Conservation (phyloP, 1,140 invertebrate species). For the Saccostrea cuccullata region DNA sequence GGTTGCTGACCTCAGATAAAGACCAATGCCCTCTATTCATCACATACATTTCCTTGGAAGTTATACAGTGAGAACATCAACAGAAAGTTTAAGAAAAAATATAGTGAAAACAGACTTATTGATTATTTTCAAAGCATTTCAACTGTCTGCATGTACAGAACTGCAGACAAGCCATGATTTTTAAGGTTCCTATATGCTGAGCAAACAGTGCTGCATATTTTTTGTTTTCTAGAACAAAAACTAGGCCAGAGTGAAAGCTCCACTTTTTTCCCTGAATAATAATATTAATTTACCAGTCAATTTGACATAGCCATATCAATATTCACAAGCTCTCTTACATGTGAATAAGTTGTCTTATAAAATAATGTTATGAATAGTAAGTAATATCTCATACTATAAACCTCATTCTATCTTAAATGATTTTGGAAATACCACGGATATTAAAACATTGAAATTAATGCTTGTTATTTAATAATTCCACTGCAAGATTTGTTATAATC, state of each 20-base stretch:
- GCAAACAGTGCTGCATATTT: not conserved
- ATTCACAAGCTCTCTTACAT: too few relatives aligned
- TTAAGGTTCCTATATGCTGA: slow-evolving; percentile 22
- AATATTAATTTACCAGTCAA: not conserved
- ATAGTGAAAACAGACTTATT: slow-evolving; percentile 15
- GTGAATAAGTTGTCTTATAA: too few relatives aligned
- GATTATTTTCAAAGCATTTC: slow-evolving; percentile 30
- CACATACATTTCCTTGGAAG: not conserved
- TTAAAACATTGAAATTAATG: too few relatives aligned
- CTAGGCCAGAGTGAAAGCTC: slow-evolving; percentile 7
- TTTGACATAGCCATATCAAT: not conserved
- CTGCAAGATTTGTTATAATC: too few relatives aligned
- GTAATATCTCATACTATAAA: too few relatives aligned
- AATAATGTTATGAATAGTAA: too few relatives aligned
- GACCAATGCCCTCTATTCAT: not conserved
- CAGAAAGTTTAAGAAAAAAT: not conserved
- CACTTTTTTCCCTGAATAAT: not conserved
- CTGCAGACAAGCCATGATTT: not conserved
- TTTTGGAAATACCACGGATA: too few relatives aligned
- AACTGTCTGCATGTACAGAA: slow-evolving; percentile 1
- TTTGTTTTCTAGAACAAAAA: not conserved
- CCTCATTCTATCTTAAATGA: too few relatives aligned
- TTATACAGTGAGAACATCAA: not conserved
- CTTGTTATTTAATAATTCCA: too few relatives aligned
- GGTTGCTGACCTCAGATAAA: not conserved